Percentiles rank a stretch among this genome's conserved stretches.
These are phyloP conservation scores for Lichenostomus cassidix DNA, from an alignment of 2,113 vertebrate genomes.

Conservation along the genomic window DNA sequence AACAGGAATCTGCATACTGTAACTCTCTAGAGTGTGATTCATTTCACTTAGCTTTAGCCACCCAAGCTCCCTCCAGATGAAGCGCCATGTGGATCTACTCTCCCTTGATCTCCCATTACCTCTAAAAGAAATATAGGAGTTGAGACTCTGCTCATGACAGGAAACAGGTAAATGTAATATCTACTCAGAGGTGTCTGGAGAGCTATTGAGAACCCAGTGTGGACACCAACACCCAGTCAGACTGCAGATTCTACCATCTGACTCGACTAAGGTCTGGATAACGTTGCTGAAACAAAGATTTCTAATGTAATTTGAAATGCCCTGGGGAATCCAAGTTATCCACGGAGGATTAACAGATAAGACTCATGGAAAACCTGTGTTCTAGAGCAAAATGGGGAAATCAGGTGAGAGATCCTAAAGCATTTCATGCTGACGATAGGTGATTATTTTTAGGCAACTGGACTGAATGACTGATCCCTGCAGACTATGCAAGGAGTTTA, in stretches of 20 bases:
- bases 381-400: not conserved
- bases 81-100: not conserved
- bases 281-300: not conserved
- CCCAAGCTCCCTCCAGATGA: not conserved
- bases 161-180: not conserved
- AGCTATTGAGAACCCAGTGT: not conserved
- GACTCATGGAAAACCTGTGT: not conserved
- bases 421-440: not conserved
- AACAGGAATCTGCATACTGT: not conserved
- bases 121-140: not conserved
- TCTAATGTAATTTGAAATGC: not conserved
- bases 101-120: not conserved
- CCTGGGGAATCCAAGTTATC: not conserved
- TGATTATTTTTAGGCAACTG: not conserved
- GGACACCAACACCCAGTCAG: not conserved
- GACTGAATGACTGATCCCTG: not conserved
- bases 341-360: not conserved
- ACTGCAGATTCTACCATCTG: not conserved
- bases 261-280: not conserved
- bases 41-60: not conserved
- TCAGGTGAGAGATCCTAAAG: not conserved
- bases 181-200: not conserved
- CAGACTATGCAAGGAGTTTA: not conserved
- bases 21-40: not conserved
- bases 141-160: not conserved